Conservation (phyloP, 2,888 invertebrate genomes). For the Liopterus haemorrhoidalis region DNA sequence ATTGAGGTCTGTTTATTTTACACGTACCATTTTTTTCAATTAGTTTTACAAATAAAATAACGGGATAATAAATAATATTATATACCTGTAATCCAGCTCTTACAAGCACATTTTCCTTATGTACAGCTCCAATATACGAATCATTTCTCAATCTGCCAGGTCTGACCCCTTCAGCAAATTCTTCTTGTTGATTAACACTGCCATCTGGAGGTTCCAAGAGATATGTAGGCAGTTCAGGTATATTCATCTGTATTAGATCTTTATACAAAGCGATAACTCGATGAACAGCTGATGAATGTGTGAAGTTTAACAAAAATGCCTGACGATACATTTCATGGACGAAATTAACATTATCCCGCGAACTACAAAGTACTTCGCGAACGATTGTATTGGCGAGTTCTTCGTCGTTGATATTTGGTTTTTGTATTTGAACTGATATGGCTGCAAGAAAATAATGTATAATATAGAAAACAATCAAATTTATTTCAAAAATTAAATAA, state of each 20-base stretch:
- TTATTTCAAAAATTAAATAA: slow-evolving; percentile 8
- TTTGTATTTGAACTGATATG: slow-evolving; percentile 41
- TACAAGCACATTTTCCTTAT: slow-evolving; percentile 71
- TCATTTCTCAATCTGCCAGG: slow-evolving; percentile 68
- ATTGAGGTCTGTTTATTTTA: too few species aligned
- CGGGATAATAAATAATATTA: slow-evolving; percentile 15
- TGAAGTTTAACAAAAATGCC: slow-evolving; percentile 84
- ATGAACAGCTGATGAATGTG: slow-evolving; percentile 79
- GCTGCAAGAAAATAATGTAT: too few species aligned
- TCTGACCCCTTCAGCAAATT: slow-evolving; percentile 41
- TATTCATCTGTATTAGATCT: slow-evolving; percentile 89
- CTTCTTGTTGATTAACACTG: slow-evolving; percentile 16
- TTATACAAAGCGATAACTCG: slow-evolving; percentile 89
- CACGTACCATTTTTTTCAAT: too few species aligned
- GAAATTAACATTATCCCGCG: slow-evolving; percentile 88
- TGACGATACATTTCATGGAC: slow-evolving; percentile 91
- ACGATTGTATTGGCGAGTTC: slow-evolving; percentile 60
- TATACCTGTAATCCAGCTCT: slow-evolving; percentile 73
- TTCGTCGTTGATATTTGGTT: slow-evolving; percentile 43
- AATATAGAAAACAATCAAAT: slow-evolving; percentile 11
- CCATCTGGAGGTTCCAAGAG: slow-evolving; percentile 63
- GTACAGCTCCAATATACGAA: slow-evolving; percentile 79
- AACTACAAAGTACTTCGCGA: slow-evolving; percentile 79
- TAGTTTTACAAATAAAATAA: too few species aligned
- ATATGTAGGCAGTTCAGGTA: slow-evolving; percentile 73